phyloP scores from a whole-genome alignment of 2,888 invertebrate genomes.

The Vannuccia rotundouncinata region DNA sequence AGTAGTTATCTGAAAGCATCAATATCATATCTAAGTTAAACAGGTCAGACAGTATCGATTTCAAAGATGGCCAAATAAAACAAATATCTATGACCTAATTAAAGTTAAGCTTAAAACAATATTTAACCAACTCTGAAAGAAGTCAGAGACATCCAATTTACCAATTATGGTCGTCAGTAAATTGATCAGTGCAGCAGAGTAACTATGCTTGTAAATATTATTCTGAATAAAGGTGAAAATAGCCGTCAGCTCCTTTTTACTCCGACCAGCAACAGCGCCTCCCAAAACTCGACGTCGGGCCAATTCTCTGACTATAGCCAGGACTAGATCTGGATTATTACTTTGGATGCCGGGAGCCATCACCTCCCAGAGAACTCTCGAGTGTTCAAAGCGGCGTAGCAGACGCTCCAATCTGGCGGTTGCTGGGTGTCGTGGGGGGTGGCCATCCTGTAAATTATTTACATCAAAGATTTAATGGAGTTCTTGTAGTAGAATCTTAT shows the following conservation, averaged over 20 bases:
- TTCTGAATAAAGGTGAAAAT: background rate
- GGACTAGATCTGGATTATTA: background rate
- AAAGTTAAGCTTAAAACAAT: too few relatives aligned
- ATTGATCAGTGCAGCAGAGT: constrained; percentile 1
- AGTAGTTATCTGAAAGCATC: background rate
- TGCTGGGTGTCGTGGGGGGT: background rate
- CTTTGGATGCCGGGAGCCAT: background rate
- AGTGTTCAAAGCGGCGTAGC: background rate
- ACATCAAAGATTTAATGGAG: too few relatives aligned
- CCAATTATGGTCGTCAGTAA: background rate
- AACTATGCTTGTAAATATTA: background rate
- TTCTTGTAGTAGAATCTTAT: too few relatives aligned
- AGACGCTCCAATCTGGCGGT: background rate
- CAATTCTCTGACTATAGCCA: background rate
- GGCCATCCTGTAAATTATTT: background rate
- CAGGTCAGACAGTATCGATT: background rate
- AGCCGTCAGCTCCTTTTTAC: background rate
- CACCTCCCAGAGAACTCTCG: background rate
- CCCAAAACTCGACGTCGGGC: background rate
- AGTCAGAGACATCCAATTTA: background rate
- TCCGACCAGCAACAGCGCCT: background rate
- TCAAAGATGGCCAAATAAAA: background rate
- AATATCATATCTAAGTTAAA: background rate
- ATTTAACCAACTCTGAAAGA: too few relatives aligned
- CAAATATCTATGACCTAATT: too few relatives aligned